Percentiles rank a stretch among this genome's conserved stretches.
Conservation (phyloP, 2,797 vertebrate species). For the Lagorchestes hirsutus region DNA sequence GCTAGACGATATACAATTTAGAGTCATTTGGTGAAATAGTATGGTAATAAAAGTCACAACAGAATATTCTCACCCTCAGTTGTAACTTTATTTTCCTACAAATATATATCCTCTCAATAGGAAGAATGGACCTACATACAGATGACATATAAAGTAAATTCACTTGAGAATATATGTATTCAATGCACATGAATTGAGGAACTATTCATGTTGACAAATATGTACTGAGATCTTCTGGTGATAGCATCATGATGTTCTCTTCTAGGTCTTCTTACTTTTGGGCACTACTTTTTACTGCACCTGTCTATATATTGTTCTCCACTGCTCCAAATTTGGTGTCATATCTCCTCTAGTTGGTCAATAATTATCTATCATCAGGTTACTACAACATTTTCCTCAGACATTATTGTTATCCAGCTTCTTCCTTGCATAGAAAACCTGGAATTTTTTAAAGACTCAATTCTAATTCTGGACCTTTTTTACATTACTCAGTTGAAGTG, state of each 20-base stretch:
- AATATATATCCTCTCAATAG: neutral
- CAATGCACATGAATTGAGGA: neutral
- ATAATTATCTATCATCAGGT: neutral
- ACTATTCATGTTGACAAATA: neutral
- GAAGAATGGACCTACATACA: neutral
- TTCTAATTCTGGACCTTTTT: neutral
- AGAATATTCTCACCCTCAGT: neutral
- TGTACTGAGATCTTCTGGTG: neutral
- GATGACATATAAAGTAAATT: neutral
- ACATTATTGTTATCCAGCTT: neutral
- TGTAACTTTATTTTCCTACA: neutral
- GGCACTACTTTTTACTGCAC: neutral
- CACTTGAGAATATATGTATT: neutral
- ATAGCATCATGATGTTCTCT: neutral
- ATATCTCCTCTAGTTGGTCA: neutral
- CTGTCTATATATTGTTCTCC: neutral
- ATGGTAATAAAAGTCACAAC: neutral
- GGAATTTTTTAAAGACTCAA: neutral
- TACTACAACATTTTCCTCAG: neutral
- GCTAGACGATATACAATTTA: neutral
- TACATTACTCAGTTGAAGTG: neutral
- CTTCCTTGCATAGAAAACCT: neutral
- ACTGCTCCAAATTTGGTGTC: neutral
- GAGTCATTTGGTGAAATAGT: neutral
- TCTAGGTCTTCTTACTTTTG: neutral